Conservation (phyloP, 2,797 vertebrate species). For the Anguilla pacifica region DNA sequence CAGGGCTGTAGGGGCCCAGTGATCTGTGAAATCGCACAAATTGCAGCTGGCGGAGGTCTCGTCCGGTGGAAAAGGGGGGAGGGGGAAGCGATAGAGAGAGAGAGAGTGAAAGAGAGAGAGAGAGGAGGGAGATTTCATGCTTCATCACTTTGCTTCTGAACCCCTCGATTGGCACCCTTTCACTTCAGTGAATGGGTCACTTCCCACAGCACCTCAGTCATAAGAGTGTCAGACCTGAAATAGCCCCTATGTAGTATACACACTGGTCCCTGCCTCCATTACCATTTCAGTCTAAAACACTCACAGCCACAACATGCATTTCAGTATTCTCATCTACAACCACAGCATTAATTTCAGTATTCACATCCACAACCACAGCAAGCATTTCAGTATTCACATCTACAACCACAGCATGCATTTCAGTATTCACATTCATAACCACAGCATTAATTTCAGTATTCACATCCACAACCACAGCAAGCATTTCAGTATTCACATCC, state of each 20-base stretch:
- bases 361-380: no score
- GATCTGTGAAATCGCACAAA: slow-evolving; percentile 40
- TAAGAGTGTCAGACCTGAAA: background rate
- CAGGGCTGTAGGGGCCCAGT: slow-evolving; percentile 26
- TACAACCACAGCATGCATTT: no score
- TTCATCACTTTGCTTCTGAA: slow-evolving; percentile 33
- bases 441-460: no score
- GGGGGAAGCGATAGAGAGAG: background rate
- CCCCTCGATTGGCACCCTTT: background rate
- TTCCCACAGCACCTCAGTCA: slow-evolving; percentile 20
- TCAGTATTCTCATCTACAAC: background rate
- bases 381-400: no score
- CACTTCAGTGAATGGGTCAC: slow-evolving; percentile 23
- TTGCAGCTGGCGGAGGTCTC: slow-evolving; percentile 22
- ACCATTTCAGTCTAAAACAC: background rate
- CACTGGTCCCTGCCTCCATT: background rate
- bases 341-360: background rate
- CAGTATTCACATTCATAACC: no score
- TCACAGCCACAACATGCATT: background rate
- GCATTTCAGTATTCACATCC: no score
- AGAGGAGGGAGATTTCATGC: slow-evolving; percentile 28
- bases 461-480: no score
- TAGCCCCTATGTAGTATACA: background rate
- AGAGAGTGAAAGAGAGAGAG: background rate
- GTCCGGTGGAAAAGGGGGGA: slow-evolving; percentile 4